Conservation (phyloP, 2,888 invertebrate genomes). For the Amphipyra tragopoginis region DNA sequence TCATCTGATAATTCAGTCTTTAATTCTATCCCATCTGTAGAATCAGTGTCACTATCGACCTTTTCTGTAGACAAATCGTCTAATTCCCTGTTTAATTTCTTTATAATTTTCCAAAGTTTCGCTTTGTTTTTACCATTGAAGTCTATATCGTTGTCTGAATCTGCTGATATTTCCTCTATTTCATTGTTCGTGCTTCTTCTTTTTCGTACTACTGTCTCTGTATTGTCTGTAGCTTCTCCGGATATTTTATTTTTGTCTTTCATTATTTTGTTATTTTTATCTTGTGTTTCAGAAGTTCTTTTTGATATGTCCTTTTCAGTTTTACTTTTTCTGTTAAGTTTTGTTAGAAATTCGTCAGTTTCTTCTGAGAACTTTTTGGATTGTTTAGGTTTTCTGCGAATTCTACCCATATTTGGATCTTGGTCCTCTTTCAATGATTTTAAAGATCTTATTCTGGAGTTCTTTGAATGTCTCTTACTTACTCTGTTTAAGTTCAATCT, state of each 20-base stretch:
- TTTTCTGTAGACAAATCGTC: constrained; percentile 65
- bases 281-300: constrained; percentile 10
- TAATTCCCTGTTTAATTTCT: constrained; percentile 71
- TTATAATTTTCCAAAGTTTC: constrained; percentile 71
- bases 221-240: constrained; percentile 23
- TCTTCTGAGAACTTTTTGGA: constrained; percentile 38
- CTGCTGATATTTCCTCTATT: constrained; percentile 56
- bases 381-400: constrained; percentile 38
- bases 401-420: constrained; percentile 21
- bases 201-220: constrained; percentile 39
- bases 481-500: constrained; percentile 49
- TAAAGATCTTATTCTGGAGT: constrained; percentile 25
- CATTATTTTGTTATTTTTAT: constrained; percentile 16
- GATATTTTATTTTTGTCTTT: constrained; percentile 34
- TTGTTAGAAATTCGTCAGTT: constrained; percentile 40
- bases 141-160: constrained; percentile 74
- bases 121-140: constrained; percentile 60
- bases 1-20: constrained; percentile 73
- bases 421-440: constrained; percentile 16
- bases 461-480: constrained; percentile 52
- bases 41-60: constrained; percentile 53
- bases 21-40: constrained; percentile 56
- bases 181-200: constrained; percentile 46
- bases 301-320: constrained; percentile 19
- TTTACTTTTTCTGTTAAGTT: constrained; percentile 30